phyloP scores from a whole-genome alignment of 1,140 invertebrate species.

The Drosophila repleta region DNA sequence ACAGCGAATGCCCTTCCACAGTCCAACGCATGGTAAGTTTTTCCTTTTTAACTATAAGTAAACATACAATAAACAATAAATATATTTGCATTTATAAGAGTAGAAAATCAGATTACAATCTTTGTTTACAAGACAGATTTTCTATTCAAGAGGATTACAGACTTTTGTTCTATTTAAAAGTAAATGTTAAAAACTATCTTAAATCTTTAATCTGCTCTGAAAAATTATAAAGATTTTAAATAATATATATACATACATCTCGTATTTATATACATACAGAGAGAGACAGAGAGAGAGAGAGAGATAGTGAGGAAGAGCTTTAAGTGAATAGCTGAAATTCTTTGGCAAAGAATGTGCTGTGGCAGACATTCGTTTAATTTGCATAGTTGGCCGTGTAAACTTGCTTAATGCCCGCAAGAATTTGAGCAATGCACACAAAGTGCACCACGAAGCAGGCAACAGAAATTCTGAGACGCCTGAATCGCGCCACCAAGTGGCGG shows the following conservation, averaged over 20 bases:
- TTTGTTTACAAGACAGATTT: too few species aligned
- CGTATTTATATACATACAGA: too few species aligned
- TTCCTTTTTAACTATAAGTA: background rate
- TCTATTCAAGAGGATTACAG: too few species aligned
- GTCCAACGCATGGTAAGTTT: conserved; percentile 83
- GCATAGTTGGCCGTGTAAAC: conserved; percentile 34
- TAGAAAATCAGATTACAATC: too few species aligned
- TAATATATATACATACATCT: too few species aligned
- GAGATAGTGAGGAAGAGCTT: background rate
- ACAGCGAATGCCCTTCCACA: conserved; percentile 83
- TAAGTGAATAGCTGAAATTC: conserved; percentile 3
- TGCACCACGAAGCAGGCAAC: conserved; percentile 46
- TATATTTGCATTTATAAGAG: background rate
- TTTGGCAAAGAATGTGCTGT: conserved; percentile 32
- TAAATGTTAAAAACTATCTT: too few species aligned
- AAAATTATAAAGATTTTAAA: too few species aligned
- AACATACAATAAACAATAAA: background rate
- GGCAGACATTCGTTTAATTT: conserved; percentile 40
- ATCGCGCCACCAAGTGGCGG: background rate
- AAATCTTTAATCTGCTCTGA: too few species aligned
- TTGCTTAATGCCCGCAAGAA: conserved; percentile 66
- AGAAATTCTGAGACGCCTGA: conserved; percentile 9
- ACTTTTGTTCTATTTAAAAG: too few species aligned
- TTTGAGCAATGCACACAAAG: conserved; percentile 40
- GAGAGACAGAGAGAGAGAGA: too few species aligned